These are phyloP conservation scores for Hydrochoerus hydrochaeris DNA, from an alignment of 2,113 vertebrate genomes.

Conservation along the genomic window DNA sequence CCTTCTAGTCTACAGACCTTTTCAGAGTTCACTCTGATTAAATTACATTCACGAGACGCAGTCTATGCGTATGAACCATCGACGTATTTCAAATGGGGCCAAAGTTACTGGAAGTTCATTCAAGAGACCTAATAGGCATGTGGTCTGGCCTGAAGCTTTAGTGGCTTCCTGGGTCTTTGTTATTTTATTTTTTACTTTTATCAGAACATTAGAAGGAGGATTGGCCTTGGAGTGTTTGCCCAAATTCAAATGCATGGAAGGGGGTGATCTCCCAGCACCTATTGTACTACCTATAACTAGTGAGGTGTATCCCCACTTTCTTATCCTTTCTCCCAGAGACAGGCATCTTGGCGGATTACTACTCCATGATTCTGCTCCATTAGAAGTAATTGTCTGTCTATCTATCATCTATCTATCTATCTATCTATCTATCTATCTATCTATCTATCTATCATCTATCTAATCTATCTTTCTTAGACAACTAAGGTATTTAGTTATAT, in stretches of 20 bases:
- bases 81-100: neutral
- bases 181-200: neutral
- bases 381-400: neutral
- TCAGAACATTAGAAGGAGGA: neutral
- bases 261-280: neutral
- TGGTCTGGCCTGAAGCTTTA: neutral
- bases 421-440: neutral
- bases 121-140: neutral
- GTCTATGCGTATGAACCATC: neutral
- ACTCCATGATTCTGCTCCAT: neutral
- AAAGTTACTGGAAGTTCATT: neutral
- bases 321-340: neutral
- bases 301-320: neutral
- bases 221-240: neutral
- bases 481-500: too few species aligned
- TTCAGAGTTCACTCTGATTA: neutral
- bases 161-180: neutral
- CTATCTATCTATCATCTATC: neutral
- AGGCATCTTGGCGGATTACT: neutral
- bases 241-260: neutral
- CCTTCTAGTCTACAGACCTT: neutral
- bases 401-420: neutral
- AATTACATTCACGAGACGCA: neutral
- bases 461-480: too few species aligned
- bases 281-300: neutral